These are phyloP conservation scores for Chaetogeoica ovagalla DNA, from an alignment of 2,888 invertebrate genomes.

Conservation along the genomic window DNA sequence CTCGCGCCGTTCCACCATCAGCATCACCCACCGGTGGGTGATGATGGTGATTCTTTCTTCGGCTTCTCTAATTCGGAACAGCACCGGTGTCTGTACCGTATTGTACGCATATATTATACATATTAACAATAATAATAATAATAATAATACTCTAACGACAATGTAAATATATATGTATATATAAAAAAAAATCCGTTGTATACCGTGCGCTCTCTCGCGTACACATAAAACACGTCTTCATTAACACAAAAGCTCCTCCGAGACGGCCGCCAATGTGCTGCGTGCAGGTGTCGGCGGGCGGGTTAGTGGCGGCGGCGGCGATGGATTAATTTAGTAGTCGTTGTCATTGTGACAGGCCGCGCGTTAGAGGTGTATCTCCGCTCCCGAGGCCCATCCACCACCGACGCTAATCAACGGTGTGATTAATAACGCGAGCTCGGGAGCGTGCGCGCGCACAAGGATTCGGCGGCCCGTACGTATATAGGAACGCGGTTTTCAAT, in stretches of 20 bases:
- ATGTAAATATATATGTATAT: neutral
- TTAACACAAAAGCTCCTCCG: slow-evolving; percentile 44
- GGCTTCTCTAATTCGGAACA: slow-evolving; percentile 43
- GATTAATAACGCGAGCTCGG: slow-evolving; percentile 45
- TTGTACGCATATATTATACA: neutral
- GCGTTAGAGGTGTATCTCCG: neutral
- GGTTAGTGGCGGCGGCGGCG: slow-evolving; percentile 15
- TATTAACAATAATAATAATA: slow-evolving; percentile 9
- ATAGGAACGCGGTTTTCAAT: slow-evolving; percentile 18
- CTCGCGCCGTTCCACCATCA: no score
- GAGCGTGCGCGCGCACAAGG: neutral
- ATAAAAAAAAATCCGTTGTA: neutral
- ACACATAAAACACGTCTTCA: slow-evolving; percentile 37
- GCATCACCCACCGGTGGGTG: no score
- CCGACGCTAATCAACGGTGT: slow-evolving; percentile 50
- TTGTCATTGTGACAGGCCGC: slow-evolving; percentile 46
- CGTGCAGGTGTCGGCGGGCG: neutral
- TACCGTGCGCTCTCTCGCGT: neutral
- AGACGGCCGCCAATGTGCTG: neutral
- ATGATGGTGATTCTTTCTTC: slow-evolving; percentile 41
- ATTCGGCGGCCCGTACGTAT: neutral
- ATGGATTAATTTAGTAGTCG: slow-evolving; percentile 51
- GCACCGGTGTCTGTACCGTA: neutral
- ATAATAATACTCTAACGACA: neutral
- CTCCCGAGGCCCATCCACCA: neutral